A percentile compares a stretch with the other conserved stretches of the same genome.
These are phyloP conservation scores for Opisthocomus hoazin DNA, from an alignment of 2,113 vertebrate genomes.

Conservation along the genomic window DNA sequence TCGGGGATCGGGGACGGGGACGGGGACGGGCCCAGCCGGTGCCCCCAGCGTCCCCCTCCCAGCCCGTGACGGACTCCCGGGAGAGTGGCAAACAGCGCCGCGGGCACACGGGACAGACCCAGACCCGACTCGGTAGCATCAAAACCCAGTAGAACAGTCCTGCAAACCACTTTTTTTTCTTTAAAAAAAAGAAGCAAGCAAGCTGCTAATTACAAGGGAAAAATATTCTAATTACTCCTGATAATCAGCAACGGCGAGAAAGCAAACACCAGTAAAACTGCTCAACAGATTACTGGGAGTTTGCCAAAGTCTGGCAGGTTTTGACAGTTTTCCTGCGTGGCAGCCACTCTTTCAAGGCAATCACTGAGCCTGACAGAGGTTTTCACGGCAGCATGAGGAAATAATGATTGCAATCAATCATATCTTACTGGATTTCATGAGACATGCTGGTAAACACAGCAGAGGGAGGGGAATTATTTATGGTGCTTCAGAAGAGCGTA, in stretches of 20 bases:
- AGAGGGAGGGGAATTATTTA: conserved; percentile 62
- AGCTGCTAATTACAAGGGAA: background rate
- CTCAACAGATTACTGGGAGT: conserved; percentile 48
- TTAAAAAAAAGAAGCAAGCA: background rate
- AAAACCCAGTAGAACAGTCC: background rate
- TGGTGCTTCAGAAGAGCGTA: conserved; percentile 43
- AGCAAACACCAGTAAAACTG: background rate
- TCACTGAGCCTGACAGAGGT: conserved; percentile 64
- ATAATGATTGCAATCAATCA: conserved; percentile 72
- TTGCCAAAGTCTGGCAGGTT: conserved; percentile 47
- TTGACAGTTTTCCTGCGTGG: conserved; percentile 41
- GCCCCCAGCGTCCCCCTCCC: background rate
- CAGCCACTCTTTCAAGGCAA: conserved; percentile 56
- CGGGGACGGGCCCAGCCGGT: background rate
- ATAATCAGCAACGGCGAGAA: conserved; percentile 18
- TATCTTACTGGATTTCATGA: conserved; percentile 50
- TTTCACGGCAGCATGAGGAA: conserved; percentile 60
- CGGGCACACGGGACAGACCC: background rate
- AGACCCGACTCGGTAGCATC: background rate
- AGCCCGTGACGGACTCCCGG: background rate
- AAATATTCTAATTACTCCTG: conserved; percentile 14
- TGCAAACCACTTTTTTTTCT: background rate
- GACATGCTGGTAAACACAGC: conserved; percentile 59
- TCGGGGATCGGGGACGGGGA: too few relatives aligned
- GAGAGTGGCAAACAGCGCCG: background rate